Base-by-base conservation (phyloP, 2,797 vertebrate species). In the Allobates femoralis region DNA sequence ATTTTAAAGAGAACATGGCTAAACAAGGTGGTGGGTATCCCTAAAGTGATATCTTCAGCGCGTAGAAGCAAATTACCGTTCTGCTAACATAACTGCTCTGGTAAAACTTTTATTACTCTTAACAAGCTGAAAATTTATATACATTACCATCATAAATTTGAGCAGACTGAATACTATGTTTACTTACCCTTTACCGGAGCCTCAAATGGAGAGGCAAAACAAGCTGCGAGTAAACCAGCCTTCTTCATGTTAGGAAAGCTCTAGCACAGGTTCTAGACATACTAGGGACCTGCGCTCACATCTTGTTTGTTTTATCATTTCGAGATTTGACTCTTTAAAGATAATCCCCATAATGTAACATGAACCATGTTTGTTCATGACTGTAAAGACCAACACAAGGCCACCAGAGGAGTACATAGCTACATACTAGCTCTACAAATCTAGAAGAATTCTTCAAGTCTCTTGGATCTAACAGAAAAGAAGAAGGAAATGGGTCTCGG, bases 111-210 rank as follows among this genome's bases (percentile, higher is more conserved):
- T 85, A 85, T 85, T 60, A 77, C 87, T 62, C 51, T 85, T 85
- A 81, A 85, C 87, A 85, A 88, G 87, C 83, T 85, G 83, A 88
- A 85, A 81, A 88, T 85, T 21, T 88, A 88, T 85, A 88, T 85
- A 88, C 83, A 81, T 85, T 60, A 85, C 83, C 69, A 62, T 81
- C 69, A 85, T 88, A 88, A 88, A 88, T 88, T 69, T 55, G 46
- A 58, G 78, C 74, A 88, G 87, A 85, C 78, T 79, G 83, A 34
- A 58, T 18, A 81, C 82, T 69, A 53, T 88, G 77, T 88, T 88
- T 88, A 53, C 87, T 88, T 88, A 88, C 51, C 87, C 83, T 88
- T 77, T 81, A 69, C 28, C 19, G 51, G 83, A 55, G 78, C 83
- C 87, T 83, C 87, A 88, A 69, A 62, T 85, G 19, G 71, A 69